A percentile compares a stretch with the other conserved stretches of the same genome.
Evolutionary conservation across 1,140 invertebrate genomes (phyloP).

Genomic region (Procambarus virginalis): DNA sequence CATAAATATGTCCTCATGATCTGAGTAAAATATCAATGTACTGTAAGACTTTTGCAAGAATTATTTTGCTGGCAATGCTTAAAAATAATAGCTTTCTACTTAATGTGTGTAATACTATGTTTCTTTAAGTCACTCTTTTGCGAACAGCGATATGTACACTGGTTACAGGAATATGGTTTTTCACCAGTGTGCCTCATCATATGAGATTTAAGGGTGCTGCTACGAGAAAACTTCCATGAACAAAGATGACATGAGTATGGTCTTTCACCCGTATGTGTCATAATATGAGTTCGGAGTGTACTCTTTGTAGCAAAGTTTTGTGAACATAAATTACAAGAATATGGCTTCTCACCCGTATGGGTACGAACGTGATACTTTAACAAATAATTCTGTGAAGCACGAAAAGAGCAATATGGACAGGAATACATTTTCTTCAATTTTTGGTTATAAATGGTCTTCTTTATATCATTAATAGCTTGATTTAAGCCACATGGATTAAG

Average conservation of each 20-base stretch:
- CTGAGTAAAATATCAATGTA: no score
- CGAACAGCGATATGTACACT: neutral
- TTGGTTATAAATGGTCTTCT: neutral
- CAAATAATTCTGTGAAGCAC: constrained; percentile 79
- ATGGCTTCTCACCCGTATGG: constrained; percentile 91
- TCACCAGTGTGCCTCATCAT: neutral
- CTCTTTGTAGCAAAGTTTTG: neutral
- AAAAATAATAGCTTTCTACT: neutral
- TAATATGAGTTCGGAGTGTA: neutral
- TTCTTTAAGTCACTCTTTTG: constrained; percentile 6
- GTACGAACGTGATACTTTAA: constrained; percentile 86
- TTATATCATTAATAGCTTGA: neutral
- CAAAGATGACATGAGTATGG: constrained; percentile 1
- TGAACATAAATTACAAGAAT: constrained; percentile 78
- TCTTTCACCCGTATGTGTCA: neutral
- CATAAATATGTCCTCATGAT: no score
- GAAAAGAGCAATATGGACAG: constrained; percentile 74
- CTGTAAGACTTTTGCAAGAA: no score
- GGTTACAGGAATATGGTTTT: neutral
- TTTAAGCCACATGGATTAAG: neutral
- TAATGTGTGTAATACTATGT: neutral
- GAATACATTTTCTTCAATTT: constrained; percentile 21
- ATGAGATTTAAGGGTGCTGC: neutral
- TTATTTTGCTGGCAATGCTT: neutral
- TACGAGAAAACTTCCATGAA: neutral